Conservation (phyloP, 2,113 vertebrate species). For the Odontophorus gujanensis region DNA sequence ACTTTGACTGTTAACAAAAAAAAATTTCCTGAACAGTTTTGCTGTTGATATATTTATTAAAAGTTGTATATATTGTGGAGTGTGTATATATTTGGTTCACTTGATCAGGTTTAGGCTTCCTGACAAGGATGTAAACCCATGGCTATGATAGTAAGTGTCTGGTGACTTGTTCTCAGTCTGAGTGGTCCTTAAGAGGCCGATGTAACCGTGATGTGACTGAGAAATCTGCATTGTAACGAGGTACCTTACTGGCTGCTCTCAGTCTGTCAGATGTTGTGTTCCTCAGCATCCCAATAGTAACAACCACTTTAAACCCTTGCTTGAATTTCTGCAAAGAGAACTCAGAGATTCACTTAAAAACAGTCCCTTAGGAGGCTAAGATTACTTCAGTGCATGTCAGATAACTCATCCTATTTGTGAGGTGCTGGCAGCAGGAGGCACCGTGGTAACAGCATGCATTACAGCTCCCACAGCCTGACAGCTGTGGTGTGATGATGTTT, state of each 20-base stretch:
- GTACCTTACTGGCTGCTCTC: background rate
- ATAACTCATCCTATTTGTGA: background rate
- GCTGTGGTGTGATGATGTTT: background rate
- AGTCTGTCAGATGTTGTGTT: background rate
- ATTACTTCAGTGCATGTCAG: background rate
- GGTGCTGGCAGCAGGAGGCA: conserved; percentile 22
- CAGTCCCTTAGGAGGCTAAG: background rate
- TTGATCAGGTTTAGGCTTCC: background rate
- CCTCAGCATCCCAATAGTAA: background rate
- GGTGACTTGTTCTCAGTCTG: background rate
- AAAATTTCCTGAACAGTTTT: background rate
- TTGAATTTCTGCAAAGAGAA: background rate
- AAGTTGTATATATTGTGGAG: rapidly evolving
- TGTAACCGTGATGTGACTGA: rapidly evolving
- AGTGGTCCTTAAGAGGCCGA: background rate
- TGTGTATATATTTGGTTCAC: no score
- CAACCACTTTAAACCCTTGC: background rate
- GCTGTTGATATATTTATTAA: background rate
- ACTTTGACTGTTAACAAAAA: background rate
- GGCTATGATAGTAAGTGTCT: background rate
- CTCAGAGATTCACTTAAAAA: background rate
- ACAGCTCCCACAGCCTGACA: background rate
- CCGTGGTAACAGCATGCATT: conserved; percentile 5
- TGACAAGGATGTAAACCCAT: background rate
- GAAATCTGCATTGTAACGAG: background rate